These are phyloP conservation scores for Picus viridis DNA, from an alignment of 2,797 vertebrate species.

Conservation along the genomic window DNA sequence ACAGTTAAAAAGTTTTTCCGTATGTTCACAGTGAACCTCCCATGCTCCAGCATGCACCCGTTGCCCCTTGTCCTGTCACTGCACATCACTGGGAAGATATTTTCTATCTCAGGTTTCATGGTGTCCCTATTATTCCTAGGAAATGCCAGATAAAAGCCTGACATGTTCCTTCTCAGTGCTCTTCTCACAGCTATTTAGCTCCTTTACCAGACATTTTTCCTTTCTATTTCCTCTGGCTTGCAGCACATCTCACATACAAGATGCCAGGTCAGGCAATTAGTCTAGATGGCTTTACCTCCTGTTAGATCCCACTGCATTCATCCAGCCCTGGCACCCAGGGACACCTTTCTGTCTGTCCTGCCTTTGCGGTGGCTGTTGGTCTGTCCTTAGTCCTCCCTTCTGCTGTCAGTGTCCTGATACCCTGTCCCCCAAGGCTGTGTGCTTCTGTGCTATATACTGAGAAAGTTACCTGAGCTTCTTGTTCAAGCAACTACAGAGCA, in stretches of 20 bases:
- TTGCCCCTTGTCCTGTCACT: too few species aligned
- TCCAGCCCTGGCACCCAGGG: not conserved
- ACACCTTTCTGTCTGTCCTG: not conserved
- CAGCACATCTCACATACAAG: fast-evolving
- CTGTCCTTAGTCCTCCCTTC: not conserved
- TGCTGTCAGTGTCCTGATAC: not conserved
- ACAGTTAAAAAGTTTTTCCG: too few species aligned
- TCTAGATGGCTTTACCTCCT: not conserved
- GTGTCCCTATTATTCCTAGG: not conserved
- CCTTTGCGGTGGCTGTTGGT: not conserved
- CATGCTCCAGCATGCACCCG: too few species aligned
- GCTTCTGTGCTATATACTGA: fast-evolving
- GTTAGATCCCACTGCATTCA: not conserved
- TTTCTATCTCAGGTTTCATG: too few species aligned
- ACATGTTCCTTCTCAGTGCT: fast-evolving
- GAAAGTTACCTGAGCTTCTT: not conserved
- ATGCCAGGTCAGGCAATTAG: not conserved
- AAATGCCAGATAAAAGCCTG: not conserved
- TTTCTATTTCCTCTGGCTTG: not conserved
- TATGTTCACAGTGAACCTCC: too few species aligned
- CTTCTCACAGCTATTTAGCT: not conserved
- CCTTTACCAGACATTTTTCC: not conserved
- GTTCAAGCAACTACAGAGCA: not conserved
- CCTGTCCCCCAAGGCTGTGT: fast-evolving
- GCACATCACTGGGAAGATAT: too few species aligned